Conservation (phyloP, 2,888 invertebrate genomes). For the Disparrhopalites patrizii region DNA sequence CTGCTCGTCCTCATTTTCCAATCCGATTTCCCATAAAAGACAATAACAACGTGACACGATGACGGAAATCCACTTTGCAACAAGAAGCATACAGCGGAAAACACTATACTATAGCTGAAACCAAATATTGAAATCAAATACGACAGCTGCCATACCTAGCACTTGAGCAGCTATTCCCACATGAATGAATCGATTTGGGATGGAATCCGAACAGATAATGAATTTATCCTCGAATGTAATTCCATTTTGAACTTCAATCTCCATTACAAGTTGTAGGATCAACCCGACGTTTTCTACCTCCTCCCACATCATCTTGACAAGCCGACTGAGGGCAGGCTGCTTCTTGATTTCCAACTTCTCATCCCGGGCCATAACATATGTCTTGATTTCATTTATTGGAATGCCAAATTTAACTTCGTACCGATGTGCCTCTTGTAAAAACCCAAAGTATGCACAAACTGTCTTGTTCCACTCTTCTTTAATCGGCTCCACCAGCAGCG, state of each 20-base stretch:
- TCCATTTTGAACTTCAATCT: constrained; percentile 17
- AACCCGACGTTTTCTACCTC: constrained; percentile 8
- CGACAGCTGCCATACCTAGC: constrained; percentile 34
- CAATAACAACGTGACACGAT: no score
- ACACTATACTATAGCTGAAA: neutral
- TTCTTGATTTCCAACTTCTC: constrained; percentile 18
- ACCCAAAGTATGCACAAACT: constrained; percentile 42
- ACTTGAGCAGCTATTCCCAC: constrained; percentile 40
- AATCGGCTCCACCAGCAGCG: constrained; percentile 36
- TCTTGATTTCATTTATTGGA: constrained; percentile 36
- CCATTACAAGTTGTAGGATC: constrained; percentile 22
- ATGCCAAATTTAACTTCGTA: constrained; percentile 42
- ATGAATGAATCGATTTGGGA: constrained; percentile 34
- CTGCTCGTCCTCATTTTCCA: neutral
- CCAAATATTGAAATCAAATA: constrained; percentile 1
- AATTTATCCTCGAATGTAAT: constrained; percentile 41
- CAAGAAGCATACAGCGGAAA: neutral
- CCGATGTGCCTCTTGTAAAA: constrained; percentile 43
- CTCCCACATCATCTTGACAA: constrained; percentile 8
- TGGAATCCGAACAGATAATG: constrained; percentile 29
- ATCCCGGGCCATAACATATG: constrained; percentile 25
- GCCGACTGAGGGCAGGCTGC: constrained; percentile 1
- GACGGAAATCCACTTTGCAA: no score
- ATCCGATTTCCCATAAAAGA: neutral
- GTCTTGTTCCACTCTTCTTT: constrained; percentile 39